Percentiles rank a stretch among this genome's conserved stretches.
Evolutionary conservation across 2,888 invertebrate genomes (phyloP).

Genomic region (Patella caerulea): DNA sequence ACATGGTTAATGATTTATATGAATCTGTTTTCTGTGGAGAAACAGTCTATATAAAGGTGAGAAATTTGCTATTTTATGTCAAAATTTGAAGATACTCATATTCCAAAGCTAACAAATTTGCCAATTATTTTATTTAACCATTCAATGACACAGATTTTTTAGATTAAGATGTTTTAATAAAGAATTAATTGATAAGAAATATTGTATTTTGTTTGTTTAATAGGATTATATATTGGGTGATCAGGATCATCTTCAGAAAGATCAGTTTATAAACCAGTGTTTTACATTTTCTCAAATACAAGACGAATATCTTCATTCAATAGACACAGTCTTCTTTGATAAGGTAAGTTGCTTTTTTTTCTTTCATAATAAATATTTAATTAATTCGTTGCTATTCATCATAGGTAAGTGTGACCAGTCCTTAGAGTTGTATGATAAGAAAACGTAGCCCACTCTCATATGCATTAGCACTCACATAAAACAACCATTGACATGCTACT

Average conservation of each 20-base stretch:
- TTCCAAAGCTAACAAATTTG: too few species aligned
- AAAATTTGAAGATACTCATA: too few species aligned
- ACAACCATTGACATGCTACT: too few species aligned
- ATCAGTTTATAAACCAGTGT: slow-evolving; percentile 57
- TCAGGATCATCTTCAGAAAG: slow-evolving; percentile 49
- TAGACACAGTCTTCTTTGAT: slow-evolving; percentile 56
- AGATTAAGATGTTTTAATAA: neutral
- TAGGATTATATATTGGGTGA: slow-evolving; percentile 62
- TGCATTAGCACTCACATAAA: too few species aligned
- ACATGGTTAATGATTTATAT: slow-evolving; percentile 48
- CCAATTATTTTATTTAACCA: too few species aligned
- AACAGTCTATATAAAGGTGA: slow-evolving; percentile 57
- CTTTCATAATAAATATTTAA: too few species aligned
- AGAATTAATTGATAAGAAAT: neutral
- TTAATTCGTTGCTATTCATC: too few species aligned
- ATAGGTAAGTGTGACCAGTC: too few species aligned
- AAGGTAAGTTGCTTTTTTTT: slow-evolving; percentile 45
- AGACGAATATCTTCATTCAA: slow-evolving; percentile 36
- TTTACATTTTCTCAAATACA: slow-evolving; percentile 41
- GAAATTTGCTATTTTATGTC: neutral
- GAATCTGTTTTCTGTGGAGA: slow-evolving; percentile 49
- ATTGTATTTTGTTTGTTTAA: slow-evolving; percentile 14
- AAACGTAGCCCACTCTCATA: too few species aligned
- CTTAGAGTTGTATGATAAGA: too few species aligned
- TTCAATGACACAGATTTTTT: too few species aligned